Percentiles rank a stretch among this genome's conserved stretches.
Conservation (phyloP, 2,888 invertebrate genomes). For the Acanthococcus lagerstroemiae region DNA sequence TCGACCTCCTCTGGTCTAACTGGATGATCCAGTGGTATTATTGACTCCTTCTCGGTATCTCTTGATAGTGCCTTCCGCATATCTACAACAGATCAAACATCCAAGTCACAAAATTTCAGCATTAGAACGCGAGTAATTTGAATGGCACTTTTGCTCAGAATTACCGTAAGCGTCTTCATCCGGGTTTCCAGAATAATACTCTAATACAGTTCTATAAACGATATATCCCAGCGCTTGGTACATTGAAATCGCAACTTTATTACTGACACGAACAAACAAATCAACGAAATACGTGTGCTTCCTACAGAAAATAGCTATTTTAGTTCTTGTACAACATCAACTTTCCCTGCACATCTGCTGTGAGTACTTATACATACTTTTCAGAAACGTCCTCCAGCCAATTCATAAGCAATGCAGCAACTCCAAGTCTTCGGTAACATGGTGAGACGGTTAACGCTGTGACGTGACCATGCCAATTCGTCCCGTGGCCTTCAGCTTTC, state of each 20-base stretch:
- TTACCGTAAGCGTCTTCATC: slow-evolving; percentile 98
- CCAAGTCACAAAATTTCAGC: no score
- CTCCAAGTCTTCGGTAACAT: slow-evolving; percentile 79
- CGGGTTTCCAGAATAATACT: slow-evolving; percentile 95
- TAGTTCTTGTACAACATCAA: not conserved
- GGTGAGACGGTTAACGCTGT: slow-evolving; percentile 95
- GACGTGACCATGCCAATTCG: slow-evolving; percentile 99
- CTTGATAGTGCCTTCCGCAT: slow-evolving; percentile 96
- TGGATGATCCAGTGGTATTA: slow-evolving; percentile 86
- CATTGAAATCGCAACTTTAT: slow-evolving; percentile 95
- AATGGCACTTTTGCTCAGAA: no score
- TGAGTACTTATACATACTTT: no score
- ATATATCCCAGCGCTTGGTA: slow-evolving; percentile 92
- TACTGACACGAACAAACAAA: slow-evolving; percentile 94
- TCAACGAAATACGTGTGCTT: slow-evolving; percentile 96
- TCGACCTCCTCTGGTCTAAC: slow-evolving; percentile 93
- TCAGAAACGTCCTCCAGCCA: slow-evolving; percentile 93
- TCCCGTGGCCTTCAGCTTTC: slow-evolving; percentile 90
- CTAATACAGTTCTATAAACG: slow-evolving; percentile 88
- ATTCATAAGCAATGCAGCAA: slow-evolving; percentile 88
- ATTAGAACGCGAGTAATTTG: no score
- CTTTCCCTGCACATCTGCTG: no score
- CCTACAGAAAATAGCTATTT: slow-evolving; percentile 45
- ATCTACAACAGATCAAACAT: slow-evolving; percentile 58
- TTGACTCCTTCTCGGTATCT: slow-evolving; percentile 82